These are phyloP conservation scores for Porites evermanni DNA, from an alignment of 92 coral and sea anemone species.

Conservation along the genomic window DNA sequence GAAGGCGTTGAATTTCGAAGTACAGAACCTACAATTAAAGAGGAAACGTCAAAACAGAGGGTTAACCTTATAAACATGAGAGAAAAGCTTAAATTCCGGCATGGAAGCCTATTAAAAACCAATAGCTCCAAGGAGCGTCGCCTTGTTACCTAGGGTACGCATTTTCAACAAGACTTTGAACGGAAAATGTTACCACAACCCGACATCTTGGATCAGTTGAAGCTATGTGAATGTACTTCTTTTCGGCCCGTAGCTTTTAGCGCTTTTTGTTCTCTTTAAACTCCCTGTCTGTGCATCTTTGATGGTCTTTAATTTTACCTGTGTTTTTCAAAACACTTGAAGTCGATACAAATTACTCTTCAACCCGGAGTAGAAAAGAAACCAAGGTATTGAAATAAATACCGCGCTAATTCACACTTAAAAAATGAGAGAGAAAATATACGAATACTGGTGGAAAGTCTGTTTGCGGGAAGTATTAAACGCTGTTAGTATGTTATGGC, in stretches of 20 bases:
- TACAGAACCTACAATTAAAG: not conserved
- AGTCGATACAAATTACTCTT: constrained; percentile 1
- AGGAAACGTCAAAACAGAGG: constrained; percentile 1
- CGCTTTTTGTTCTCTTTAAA: no score
- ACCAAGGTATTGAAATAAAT: not conserved
- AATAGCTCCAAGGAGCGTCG: not conserved
- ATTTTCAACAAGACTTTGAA: not conserved
- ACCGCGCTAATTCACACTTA: not conserved
- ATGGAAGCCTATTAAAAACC: not conserved
- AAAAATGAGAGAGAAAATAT: not conserved
- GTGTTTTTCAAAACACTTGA: constrained; percentile 16
- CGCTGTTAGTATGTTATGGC: constrained; percentile 35
- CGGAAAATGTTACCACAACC: no score
- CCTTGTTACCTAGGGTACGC: not conserved
- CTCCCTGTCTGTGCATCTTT: not conserved
- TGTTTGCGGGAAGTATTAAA: constrained; percentile 34
- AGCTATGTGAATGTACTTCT: no score
- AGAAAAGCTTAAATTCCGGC: not conserved
- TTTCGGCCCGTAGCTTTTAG: no score
- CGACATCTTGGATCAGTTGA: no score
- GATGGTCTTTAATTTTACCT: not conserved
- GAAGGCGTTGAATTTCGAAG: constrained; percentile 62
- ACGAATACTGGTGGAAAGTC: constrained; percentile 3
- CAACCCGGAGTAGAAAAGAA: not conserved
- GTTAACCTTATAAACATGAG: not conserved